Conservation (phyloP, 2,113 vertebrate genomes). For the Morone chrysops region DNA sequence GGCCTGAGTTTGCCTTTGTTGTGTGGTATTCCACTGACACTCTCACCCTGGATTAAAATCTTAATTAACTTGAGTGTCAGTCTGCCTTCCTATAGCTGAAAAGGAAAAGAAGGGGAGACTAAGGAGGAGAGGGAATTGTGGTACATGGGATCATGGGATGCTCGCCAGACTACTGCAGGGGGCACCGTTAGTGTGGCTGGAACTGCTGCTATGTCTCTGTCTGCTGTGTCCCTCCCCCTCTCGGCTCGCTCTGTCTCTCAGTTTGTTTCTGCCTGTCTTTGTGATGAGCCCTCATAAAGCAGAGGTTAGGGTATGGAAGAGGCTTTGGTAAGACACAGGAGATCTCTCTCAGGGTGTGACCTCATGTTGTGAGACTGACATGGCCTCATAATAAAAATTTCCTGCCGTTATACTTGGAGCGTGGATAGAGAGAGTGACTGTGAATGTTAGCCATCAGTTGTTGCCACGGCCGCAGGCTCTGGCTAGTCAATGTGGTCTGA, state of each 20-base stretch:
- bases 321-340: slow-evolving; percentile 20
- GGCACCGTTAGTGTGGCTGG: slow-evolving; percentile 23
- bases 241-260: neutral
- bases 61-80: slow-evolving; percentile 81
- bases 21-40: slow-evolving; percentile 67
- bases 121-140: slow-evolving; percentile 30
- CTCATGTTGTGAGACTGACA: slow-evolving; percentile 49
- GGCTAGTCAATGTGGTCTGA: slow-evolving; percentile 46
- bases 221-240: slow-evolving; percentile 2
- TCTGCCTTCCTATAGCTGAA: slow-evolving; percentile 55
- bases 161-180: slow-evolving; percentile 41
- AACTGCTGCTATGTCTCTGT: slow-evolving; percentile 27
- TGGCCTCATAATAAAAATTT: slow-evolving; percentile 45
- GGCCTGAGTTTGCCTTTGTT: slow-evolving; percentile 64
- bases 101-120: slow-evolving; percentile 41
- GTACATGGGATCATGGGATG: slow-evolving; percentile 53
- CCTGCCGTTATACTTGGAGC: slow-evolving; percentile 40
- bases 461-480: slow-evolving; percentile 33
- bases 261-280: slow-evolving; percentile 36
- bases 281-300: slow-evolving; percentile 54
- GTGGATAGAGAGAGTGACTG: neutral
- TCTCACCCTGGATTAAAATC: slow-evolving; percentile 80
- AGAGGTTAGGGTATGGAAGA: slow-evolving; percentile 35
- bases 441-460: slow-evolving; percentile 31
- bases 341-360: slow-evolving; percentile 45